A percentile compares a stretch with the other conserved stretches of the same genome.
Conservation (phyloP, 2,797 vertebrate species). For the Cetoscarus ocellatus region DNA sequence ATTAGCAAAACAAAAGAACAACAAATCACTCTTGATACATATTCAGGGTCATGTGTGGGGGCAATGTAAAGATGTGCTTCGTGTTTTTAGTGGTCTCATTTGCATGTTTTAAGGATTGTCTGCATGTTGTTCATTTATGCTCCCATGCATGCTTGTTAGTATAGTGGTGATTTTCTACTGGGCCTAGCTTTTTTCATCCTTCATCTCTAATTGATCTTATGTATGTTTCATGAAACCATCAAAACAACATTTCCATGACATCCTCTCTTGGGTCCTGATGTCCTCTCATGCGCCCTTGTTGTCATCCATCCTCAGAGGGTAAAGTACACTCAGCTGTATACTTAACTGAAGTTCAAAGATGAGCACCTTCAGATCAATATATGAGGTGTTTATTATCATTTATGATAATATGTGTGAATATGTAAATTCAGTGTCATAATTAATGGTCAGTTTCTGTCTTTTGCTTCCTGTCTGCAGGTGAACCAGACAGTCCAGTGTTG, state of each 20-base stretch:
- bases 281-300: conserved; percentile 35
- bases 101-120: neutral
- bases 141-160: neutral
- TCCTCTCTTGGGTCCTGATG: conserved; percentile 51
- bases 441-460: neutral
- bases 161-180: neutral
- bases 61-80: neutral
- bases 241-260: conserved; percentile 42
- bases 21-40: neutral
- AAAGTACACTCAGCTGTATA: conserved; percentile 34
- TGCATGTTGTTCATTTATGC: neutral
- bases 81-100: neutral
- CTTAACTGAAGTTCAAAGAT: neutral
- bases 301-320: conserved; percentile 74
- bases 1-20: neutral
- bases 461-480: conserved; percentile 51
- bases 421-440: neutral
- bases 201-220: conserved; percentile 35
- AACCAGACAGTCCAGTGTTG: conserved; percentile 73
- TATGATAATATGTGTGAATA: neutral
- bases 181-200: conserved; percentile 21
- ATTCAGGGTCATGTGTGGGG: neutral
- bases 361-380: neutral
- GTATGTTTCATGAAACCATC: conserved; percentile 40
- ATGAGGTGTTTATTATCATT: neutral